These are phyloP conservation scores for Rhea americana DNA, from an alignment of 2,113 vertebrate genomes.

Conservation along the genomic window DNA sequence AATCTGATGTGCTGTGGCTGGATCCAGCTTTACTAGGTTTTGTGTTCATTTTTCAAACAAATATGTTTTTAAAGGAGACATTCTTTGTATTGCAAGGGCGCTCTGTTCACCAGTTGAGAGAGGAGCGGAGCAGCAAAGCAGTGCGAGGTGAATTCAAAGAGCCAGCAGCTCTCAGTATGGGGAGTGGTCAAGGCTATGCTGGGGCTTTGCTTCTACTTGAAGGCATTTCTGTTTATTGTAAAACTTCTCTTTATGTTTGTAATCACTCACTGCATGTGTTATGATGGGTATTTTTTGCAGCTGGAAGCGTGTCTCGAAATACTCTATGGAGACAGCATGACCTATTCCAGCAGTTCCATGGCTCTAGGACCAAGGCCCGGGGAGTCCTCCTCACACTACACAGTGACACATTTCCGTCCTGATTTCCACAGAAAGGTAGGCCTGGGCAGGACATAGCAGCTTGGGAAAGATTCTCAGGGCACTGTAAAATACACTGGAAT, in stretches of 20 bases:
- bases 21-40: neutral
- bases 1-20: constrained; percentile 45
- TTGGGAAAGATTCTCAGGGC: neutral
- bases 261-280: neutral
- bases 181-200: neutral
- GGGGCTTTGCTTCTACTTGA: neutral
- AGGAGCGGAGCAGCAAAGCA: neutral
- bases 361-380: neutral
- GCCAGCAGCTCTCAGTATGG: rapidly evolving
- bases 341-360: rapidly evolving
- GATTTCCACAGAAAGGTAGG: neutral
- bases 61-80: neutral
- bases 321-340: rapidly evolving
- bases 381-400: neutral
- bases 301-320: neutral
- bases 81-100: neutral
- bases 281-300: neutral
- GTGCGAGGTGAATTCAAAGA: neutral
- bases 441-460: neutral
- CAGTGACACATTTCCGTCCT: neutral
- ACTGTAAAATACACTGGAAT: neutral
- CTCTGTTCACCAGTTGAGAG: neutral
- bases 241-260: neutral
- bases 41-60: constrained; percentile 11
- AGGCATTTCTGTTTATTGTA: neutral